Conservation (phyloP, 2,797 vertebrate species). For the Ctenochaetus hawaiiensis region DNA sequence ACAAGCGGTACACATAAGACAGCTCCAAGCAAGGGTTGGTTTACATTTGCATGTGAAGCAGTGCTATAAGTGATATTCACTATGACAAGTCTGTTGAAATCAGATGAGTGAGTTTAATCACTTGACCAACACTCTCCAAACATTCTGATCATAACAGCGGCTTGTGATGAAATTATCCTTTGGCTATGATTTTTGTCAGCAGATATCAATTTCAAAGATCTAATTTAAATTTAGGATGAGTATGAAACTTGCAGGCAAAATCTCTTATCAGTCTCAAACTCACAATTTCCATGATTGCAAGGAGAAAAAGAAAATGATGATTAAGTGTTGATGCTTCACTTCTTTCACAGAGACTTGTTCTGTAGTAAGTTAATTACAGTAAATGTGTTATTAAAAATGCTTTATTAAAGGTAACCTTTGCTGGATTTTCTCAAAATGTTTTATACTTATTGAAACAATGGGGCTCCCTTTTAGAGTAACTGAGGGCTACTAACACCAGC, state of each 20-base stretch:
- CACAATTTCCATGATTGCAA: conserved; percentile 3
- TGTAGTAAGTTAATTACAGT: not conserved
- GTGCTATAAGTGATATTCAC: conserved; percentile 1
- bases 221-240: conserved; percentile 3
- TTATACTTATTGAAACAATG: not conserved
- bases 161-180: conserved; percentile 9
- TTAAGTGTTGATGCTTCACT: not conserved
- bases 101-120: conserved; percentile 11
- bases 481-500: not conserved
- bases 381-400: not conserved
- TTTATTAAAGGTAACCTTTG: not conserved
- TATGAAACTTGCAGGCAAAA: conserved; percentile 1
- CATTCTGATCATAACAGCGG: conserved; percentile 15
- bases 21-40: conserved; percentile 44
- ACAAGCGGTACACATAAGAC: conserved; percentile 38
- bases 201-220: conserved; percentile 26
- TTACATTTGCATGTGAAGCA: conserved; percentile 40
- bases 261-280: conserved; percentile 21
- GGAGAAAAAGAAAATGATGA: conserved; percentile 7
- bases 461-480: not conserved
- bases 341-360: not conserved
- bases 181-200: conserved; percentile 12
- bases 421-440: not conserved
- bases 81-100: conserved; percentile 16
- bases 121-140: conserved; percentile 9